Percentiles rank a stretch among this genome's conserved stretches.
These are phyloP conservation scores for Brachionus sp. DNA, from an alignment of 1,140 invertebrate species.

Conservation along the genomic window DNA sequence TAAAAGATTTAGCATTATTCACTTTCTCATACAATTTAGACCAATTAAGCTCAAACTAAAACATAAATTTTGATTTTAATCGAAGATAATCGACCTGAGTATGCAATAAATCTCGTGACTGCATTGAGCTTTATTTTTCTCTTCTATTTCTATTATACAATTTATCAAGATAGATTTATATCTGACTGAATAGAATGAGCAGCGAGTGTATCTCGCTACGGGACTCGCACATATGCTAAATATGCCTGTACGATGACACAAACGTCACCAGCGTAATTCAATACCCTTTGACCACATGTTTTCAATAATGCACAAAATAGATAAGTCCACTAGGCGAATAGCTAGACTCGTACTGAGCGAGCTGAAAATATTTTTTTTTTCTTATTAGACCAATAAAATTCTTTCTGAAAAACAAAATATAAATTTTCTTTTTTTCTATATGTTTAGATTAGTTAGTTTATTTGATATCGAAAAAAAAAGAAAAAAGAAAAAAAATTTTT, in stretches of 20 bases:
- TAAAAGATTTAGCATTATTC: conserved; percentile 5
- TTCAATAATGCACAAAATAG: neutral
- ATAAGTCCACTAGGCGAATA: conserved; percentile 3
- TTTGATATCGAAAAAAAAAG: too few relatives aligned
- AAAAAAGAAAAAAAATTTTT: too few relatives aligned
- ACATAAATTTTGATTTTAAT: conserved; percentile 36
- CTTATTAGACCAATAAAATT: conserved; percentile 7
- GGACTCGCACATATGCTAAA: conserved; percentile 2
- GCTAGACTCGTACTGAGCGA: neutral
- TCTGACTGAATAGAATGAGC: neutral
- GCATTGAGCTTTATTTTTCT: neutral
- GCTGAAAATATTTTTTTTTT: neutral
- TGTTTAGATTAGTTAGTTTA: too few relatives aligned
- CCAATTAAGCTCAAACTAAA: conserved; percentile 28
- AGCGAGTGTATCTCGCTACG: neutral
- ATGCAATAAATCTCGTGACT: neutral
- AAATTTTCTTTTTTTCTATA: neutral
- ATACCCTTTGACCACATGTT: neutral
- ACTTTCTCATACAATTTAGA: conserved; percentile 24
- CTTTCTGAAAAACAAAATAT: neutral
- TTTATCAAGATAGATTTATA: conserved; percentile 32
- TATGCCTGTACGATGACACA: neutral
- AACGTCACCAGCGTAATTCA: conserved; percentile 14
- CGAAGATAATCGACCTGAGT: conserved; percentile 14
- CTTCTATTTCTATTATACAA: neutral